Conservation (phyloP, 2,888 invertebrate genomes). For the Matsumyia berberina region DNA sequence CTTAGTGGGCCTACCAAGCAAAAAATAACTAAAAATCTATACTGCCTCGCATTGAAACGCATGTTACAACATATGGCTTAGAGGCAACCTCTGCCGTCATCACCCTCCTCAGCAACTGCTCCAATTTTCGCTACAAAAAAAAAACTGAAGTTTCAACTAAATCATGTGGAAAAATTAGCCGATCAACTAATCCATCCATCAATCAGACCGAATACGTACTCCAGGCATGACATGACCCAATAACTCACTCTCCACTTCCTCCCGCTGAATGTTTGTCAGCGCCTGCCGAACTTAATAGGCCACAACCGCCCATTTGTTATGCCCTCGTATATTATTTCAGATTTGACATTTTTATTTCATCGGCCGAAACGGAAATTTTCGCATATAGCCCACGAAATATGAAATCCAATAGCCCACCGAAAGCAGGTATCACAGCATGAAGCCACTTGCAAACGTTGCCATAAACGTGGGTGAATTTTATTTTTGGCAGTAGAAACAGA, state of each 20-base stretch:
- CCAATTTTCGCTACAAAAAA: constrained; percentile 24
- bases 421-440: constrained; percentile 64
- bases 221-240: constrained; percentile 63
- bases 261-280: constrained; percentile 17
- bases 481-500: background rate
- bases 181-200: constrained; percentile 50
- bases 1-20: no score
- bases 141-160: constrained; percentile 27
- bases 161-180: constrained; percentile 36
- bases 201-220: constrained; percentile 57
- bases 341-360: constrained; percentile 70
- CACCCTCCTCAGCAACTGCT: constrained; percentile 41
- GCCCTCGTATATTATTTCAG: constrained; percentile 45
- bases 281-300: constrained; percentile 29
- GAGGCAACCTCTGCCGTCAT: constrained; percentile 33
- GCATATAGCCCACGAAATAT: constrained; percentile 14
- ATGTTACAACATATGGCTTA: background rate
- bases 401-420: background rate
- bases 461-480: background rate
- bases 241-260: constrained; percentile 30
- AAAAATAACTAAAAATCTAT: no score
- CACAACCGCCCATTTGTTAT: constrained; percentile 52
- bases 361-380: constrained; percentile 28
- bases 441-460: constrained; percentile 45
- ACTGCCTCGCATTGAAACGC: no score